phyloP scores from a whole-genome alignment of 2,113 vertebrate species.

The Oncorhynchus keta region DNA sequence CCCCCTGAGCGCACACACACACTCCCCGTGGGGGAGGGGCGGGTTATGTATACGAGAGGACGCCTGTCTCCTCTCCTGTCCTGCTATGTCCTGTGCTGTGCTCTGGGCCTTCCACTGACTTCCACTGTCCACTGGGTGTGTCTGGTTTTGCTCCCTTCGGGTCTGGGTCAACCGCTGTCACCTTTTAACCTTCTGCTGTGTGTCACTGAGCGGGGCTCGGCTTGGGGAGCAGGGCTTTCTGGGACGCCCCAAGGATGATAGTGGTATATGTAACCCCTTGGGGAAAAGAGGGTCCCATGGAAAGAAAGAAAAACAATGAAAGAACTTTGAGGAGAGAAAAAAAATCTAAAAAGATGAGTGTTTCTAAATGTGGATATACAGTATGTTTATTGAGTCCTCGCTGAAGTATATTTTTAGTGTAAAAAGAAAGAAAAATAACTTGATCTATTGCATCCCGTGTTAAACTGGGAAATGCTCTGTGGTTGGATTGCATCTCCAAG shows the following conservation, averaged over 20 bases:
- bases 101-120: constrained; percentile 69
- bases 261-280: constrained; percentile 44
- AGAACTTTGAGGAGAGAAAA: constrained; percentile 35
- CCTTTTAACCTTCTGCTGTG: constrained; percentile 59
- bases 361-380: constrained; percentile 45
- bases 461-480: constrained; percentile 43
- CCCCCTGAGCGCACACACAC: constrained; percentile 82
- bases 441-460: constrained; percentile 49
- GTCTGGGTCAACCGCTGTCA: constrained; percentile 41
- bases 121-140: constrained; percentile 76
- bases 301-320: no score
- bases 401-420: constrained; percentile 41
- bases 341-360: constrained; percentile 29
- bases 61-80: constrained; percentile 74
- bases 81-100: constrained; percentile 74
- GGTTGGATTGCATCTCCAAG: constrained; percentile 34
- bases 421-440: constrained; percentile 29
- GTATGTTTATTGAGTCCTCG: constrained; percentile 35
- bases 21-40: background rate
- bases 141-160: constrained; percentile 48
- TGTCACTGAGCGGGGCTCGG: constrained; percentile 23
- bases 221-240: constrained; percentile 33
- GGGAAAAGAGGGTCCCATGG: no score
- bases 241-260: constrained; percentile 45
- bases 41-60: constrained; percentile 35